These are phyloP conservation scores for Ictidomys tridecemlineatus DNA, from an alignment of 2,113 vertebrate species.

Conservation along the genomic window DNA sequence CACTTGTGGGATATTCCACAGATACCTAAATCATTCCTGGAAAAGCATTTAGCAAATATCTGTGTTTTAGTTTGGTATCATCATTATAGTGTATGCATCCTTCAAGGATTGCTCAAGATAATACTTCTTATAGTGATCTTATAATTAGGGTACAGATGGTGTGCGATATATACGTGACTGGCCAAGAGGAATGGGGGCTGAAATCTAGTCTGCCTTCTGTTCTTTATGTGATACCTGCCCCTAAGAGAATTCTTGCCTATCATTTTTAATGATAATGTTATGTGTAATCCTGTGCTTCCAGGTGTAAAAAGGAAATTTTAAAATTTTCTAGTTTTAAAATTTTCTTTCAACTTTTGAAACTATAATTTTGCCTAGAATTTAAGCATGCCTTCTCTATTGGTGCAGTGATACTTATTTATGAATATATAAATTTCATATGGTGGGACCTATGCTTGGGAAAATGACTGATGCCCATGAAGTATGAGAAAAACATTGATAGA, in stretches of 20 bases:
- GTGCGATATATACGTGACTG: neutral
- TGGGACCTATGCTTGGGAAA: neutral
- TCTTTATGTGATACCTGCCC: neutral
- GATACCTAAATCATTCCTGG: neutral
- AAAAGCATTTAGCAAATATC: slow-evolving; percentile 3
- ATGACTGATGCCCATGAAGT: neutral
- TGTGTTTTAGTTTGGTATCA: neutral
- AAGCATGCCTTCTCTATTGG: neutral
- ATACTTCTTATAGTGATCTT: neutral
- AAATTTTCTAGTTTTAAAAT: neutral
- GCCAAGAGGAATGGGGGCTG: neutral
- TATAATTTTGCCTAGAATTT: neutral
- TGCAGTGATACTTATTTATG: neutral
- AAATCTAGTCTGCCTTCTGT: neutral
- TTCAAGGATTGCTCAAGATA: neutral
- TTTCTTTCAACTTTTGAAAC: neutral
- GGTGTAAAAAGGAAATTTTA: neutral
- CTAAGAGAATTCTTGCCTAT: neutral
- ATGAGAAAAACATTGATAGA: neutral
- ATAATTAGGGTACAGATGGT: no score
- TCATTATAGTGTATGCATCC: neutral
- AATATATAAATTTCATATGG: neutral
- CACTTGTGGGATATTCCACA: neutral
- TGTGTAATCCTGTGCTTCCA: neutral
- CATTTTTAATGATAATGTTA: neutral